phyloP scores from a whole-genome alignment of 2,113 vertebrate species.

The Vulpes lagopus region DNA sequence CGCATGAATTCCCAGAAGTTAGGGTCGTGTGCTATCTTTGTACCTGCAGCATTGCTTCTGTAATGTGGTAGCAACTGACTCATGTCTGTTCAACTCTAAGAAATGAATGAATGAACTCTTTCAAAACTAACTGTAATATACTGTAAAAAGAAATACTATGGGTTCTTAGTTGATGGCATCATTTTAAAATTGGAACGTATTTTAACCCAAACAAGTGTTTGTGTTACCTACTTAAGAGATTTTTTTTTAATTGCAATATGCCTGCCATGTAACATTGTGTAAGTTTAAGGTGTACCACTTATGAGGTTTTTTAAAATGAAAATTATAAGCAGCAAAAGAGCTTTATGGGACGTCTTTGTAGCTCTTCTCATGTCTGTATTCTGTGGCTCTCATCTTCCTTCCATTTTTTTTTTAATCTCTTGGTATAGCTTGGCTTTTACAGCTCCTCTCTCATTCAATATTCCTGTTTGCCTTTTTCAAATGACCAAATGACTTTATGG shows the following conservation, averaged over 20 bases:
- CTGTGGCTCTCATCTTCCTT: neutral
- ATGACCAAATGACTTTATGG: neutral
- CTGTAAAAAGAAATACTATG: neutral
- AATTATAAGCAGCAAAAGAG: neutral
- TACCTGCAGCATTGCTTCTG: neutral
- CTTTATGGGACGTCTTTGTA: neutral
- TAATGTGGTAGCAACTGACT: neutral
- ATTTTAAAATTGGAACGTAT: constrained; percentile 52
- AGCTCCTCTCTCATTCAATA: neutral
- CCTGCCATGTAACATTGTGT: neutral
- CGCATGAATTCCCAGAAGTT: neutral
- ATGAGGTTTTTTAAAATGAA: constrained; percentile 17
- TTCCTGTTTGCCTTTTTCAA: constrained; percentile 14
- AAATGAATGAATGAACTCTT: constrained; percentile 17
- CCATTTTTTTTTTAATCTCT: neutral
- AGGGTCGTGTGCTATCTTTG: neutral
- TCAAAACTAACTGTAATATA: neutral
- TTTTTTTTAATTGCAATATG: neutral
- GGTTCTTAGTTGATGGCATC: neutral
- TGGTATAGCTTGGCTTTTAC: constrained; percentile 15
- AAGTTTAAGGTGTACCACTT: neutral
- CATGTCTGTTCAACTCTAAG: neutral
- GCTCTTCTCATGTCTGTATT: constrained; percentile 12
- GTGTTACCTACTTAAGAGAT: neutral
- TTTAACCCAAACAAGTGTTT: constrained; percentile 15